Conservation (phyloP, 1,140 invertebrate species). For the Charaxes varanes region DNA sequence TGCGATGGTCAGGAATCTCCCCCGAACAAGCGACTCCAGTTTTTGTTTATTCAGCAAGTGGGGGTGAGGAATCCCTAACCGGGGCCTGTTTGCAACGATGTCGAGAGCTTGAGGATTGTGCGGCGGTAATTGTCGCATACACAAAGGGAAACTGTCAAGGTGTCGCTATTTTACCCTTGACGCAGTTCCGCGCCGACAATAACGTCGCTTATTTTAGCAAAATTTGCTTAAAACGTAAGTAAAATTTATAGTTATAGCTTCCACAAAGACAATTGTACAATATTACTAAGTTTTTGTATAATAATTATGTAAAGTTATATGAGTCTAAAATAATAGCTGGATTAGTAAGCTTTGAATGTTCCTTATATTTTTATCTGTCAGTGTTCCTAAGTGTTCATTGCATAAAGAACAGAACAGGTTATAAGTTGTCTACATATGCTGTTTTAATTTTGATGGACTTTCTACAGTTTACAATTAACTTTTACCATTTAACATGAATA, state of each 20-base stretch:
- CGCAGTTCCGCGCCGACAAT: slow-evolving; percentile 41
- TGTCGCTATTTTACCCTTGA: slow-evolving; percentile 26
- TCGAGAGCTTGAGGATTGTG: slow-evolving; percentile 49
- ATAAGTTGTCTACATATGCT: too few species aligned
- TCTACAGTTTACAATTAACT: too few species aligned
- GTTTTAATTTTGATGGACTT: too few species aligned
- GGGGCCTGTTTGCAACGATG: slow-evolving; percentile 52
- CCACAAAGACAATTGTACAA: too few species aligned
- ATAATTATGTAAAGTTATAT: too few species aligned
- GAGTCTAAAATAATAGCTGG: too few species aligned
- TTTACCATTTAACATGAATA: too few species aligned
- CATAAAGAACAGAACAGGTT: too few species aligned
- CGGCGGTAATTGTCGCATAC: slow-evolving; percentile 41
- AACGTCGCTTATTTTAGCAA: slow-evolving; percentile 65
- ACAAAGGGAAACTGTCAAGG: slow-evolving; percentile 52
- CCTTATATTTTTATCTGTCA: not conserved
- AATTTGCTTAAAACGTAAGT: slow-evolving; percentile 55
- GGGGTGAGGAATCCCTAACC: slow-evolving; percentile 49
- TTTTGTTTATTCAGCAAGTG: slow-evolving; percentile 59
- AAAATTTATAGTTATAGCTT: too few species aligned
- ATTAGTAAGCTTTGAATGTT: too few species aligned
- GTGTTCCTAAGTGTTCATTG: too few species aligned
- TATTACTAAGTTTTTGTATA: too few species aligned
- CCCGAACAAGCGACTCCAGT: slow-evolving; percentile 43
- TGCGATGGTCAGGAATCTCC: slow-evolving; percentile 52